Evolutionary conservation across 2,797 vertebrate species (phyloP), one percentile per base, ranked within the genome.

Genomic region (Enteromius treurensis): DNA sequence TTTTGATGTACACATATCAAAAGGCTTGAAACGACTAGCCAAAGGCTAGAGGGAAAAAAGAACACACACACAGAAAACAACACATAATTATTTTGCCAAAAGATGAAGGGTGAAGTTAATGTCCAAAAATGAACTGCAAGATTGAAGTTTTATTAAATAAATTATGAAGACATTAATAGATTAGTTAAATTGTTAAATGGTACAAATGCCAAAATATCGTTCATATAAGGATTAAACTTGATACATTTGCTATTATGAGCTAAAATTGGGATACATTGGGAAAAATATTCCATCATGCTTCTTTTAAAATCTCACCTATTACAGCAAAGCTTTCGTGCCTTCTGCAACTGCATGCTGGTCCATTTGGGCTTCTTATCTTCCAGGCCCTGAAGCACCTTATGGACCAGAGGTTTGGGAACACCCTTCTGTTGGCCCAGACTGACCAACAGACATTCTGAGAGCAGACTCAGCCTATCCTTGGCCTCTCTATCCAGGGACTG

Each of bases 301-400:
- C 49, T 19, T 37, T 2, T 11, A 13, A 51, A 34, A 75, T 13
- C 86, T 88, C 85, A 87, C 84, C 88, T 90, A 93, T 96, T 95
- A 97, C 96, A 90, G 92, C 96, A 96, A 89, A 98, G 86, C 90
- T 94, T 96, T 71, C 93, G 95, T 85, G 97, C 95, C 89, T 96
- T 97, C 91, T 95, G 94, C 89, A 99, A 92, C 86, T 99, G 97
- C 84, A 90, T 88, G 88, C 94, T 93, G 84, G 93, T 96, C 97
- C 97, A 99, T 86, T 97, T 97, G 82, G 97, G 97, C 88, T 93
- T 94, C 85, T 95, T 94, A 84, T 95, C 96, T 86, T 98, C 96
- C 80, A 98, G 94, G 86, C 88, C 92, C 91, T 96, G 95, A 83
- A 97, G 92, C 62, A 98, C 95, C 91, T 96, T 97, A 80, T 95